Base-by-base conservation (phyloP, 2,113 vertebrate genomes). In the Alethe diademata region DNA sequence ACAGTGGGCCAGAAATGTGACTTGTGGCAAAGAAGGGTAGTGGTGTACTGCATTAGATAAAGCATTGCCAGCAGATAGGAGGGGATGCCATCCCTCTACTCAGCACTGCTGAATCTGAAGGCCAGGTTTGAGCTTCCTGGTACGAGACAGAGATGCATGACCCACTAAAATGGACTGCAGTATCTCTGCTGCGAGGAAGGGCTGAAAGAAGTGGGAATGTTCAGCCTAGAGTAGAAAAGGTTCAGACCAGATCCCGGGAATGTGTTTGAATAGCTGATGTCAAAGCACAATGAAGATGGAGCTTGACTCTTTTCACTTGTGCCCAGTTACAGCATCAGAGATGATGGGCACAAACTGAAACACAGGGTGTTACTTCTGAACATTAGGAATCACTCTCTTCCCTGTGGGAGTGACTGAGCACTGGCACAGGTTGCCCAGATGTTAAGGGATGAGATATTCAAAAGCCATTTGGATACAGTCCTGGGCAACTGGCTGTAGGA, bases 1-100 rank as follows among this genome's bases (percentile, higher is more conserved):
- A 42, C 36, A 5, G 1, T 26, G 1, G 9, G 33, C 3, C 47
- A 67, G 51, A 10, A 60, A 50, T 0, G 0, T 45, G 51, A 12
- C 60, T 45, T n/a, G 18, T 35, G 31, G 24, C 50, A 58, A 76
- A 53, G 19, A 65, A 58, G 3, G 3, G 18, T 17, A 48, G 57
- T 19, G 18, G 23, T 12, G 22, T 6, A 16, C 8, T 78, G 36
- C 22, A 47, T 42, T 38, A 65, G 24, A 29, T 25, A 85, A 50
- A 85, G 6, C 11, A 53, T 9, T 57, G 20, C 22, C 31, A 65
- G 18, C 36, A 65, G 17, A 23, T 5, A 19, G 60, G 9, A 8
- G 23, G 8, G 14, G 54, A 70, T 57, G 23, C 11, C 19, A 51
- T 12, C 31, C 42, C 66, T 81, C 33, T 56, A 4, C 26, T 65